Percentiles rank a stretch among this genome's conserved stretches.
phyloP scores from a whole-genome alignment of 2,797 vertebrate genomes.

The Tapera naevia region DNA sequence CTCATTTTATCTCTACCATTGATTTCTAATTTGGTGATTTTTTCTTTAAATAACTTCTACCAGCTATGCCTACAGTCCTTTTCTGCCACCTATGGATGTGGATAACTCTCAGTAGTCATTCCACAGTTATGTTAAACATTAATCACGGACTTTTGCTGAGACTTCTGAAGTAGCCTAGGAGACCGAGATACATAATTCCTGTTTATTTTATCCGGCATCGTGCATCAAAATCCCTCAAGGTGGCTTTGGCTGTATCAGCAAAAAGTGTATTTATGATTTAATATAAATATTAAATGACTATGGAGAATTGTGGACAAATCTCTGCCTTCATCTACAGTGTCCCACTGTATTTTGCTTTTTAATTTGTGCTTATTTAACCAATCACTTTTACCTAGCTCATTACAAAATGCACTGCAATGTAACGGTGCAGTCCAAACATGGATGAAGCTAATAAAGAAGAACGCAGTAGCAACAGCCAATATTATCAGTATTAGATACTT shows the following conservation, averaged over 20 bases:
- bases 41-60: constrained; percentile 1
- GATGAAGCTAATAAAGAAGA: constrained; percentile 26
- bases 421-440: neutral
- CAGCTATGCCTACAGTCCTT: neutral
- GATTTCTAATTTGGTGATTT: neutral
- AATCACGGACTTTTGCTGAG: constrained; percentile 41
- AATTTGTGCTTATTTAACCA: neutral
- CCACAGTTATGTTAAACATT: constrained; percentile 32
- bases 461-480: constrained; percentile 13
- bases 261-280: constrained; percentile 39
- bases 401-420: neutral
- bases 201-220: constrained; percentile 31
- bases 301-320: neutral
- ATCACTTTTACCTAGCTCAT: neutral
- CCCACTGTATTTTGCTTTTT: neutral
- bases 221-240: constrained; percentile 28
- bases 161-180: constrained; percentile 46
- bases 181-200: constrained; percentile 34
- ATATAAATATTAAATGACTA: constrained; percentile 32
- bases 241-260: constrained; percentile 10
- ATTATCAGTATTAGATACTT: constrained; percentile 9
- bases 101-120: neutral
- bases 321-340: neutral
- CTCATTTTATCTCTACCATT: neutral
- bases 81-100: neutral